phyloP scores from a whole-genome alignment of 2,797 vertebrate genomes.

The Pseudomugil tenellus region DNA sequence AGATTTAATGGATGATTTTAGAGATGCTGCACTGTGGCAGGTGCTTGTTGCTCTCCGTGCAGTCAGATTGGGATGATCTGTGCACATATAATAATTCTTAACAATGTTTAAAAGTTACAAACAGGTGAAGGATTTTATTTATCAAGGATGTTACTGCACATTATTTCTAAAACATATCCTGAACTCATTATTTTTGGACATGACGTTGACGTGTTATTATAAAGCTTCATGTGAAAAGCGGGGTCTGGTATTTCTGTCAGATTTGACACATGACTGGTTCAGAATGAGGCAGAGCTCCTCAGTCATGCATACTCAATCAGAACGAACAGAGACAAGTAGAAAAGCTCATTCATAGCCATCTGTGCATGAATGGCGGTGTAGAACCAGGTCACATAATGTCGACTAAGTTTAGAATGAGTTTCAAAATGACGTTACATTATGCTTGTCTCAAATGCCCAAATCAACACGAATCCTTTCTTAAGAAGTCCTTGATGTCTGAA shows the following conservation, averaged over 20 bases:
- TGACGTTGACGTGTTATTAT: background rate
- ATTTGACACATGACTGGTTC: slow-evolving; percentile 64
- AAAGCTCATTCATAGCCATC: slow-evolving; percentile 30
- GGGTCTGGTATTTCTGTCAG: slow-evolving; percentile 16
- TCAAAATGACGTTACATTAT: background rate
- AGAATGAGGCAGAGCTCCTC: slow-evolving; percentile 41
- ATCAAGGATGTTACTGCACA: background rate
- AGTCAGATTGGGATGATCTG: slow-evolving; percentile 11
- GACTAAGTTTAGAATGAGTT: background rate
- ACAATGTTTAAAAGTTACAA: slow-evolving; percentile 7
- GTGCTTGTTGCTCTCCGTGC: slow-evolving; percentile 20
- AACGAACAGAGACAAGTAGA: slow-evolving; percentile 31
- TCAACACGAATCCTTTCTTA: background rate
- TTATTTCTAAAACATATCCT: slow-evolving; percentile 13
- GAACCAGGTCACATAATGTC: slow-evolving; percentile 27
- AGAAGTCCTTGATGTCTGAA: background rate
- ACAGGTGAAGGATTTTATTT: slow-evolving; percentile 6
- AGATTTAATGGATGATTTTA: slow-evolving; percentile 30
- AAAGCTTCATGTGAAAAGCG: background rate
- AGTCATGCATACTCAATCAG: slow-evolving; percentile 55
- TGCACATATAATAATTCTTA: slow-evolving; percentile 34
- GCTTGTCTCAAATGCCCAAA: background rate
- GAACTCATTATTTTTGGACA: background rate
- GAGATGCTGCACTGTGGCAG: slow-evolving; percentile 36
- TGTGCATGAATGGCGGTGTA: slow-evolving; percentile 30